Evolutionary conservation across 1,140 invertebrate genomes (phyloP), one percentile per base, ranked within the genome.

Genomic region (Semibalanus balanoides): DNA sequence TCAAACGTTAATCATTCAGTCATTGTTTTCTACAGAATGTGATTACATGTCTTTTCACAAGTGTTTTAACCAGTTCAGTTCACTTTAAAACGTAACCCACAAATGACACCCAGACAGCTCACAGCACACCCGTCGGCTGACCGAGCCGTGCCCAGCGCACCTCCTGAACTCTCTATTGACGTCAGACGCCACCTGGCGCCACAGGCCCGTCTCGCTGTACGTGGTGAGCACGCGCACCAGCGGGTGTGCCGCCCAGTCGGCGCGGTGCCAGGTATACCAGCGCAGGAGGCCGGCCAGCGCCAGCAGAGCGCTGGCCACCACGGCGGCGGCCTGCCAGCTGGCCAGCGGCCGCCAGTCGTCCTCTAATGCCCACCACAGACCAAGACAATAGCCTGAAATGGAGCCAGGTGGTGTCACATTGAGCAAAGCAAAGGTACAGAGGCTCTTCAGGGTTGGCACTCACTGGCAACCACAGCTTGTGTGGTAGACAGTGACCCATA

Each of bases 91-190:
- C n/a, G n/a, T n/a, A n/a, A n/a, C n/a, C n/a, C n/a, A n/a, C n/a
- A n/a, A n/a, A n/a, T n/a, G n/a, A n/a, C n/a, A n/a, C n/a, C n/a
- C n/a, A n/a, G n/a, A n/a, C n/a, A n/a, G n/a, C n/a, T n/a, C n/a
- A n/a, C n/a, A n/a, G n/a, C n/a, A n/a, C n/a, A n/a, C n/a, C n/a
- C n/a, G n/a, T n/a, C n/a, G n/a, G n/a, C n/a, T n/a, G n/a, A n/a
- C n/a, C n/a, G n/a, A n/a, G n/a, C n/a, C 74, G 87, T 86, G 78
- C 70, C 72, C 75, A n/a, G 72, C 72, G 81, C 84, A 90, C 88
- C 89, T 88, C 83, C 90, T 85, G 82, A 90, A 94, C 83, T 95
- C 93, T 74, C 84, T 86, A 83, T 94, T 91, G 74, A 96, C 90
- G 78, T 89, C 87, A 31, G 86, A 85, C 73, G 92, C 90, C 0